A percentile compares a stretch with the other conserved stretches of the same genome.
Evolutionary conservation across 1,140 invertebrate genomes (phyloP).

Genomic region (Drosophila malerkotliana): DNA sequence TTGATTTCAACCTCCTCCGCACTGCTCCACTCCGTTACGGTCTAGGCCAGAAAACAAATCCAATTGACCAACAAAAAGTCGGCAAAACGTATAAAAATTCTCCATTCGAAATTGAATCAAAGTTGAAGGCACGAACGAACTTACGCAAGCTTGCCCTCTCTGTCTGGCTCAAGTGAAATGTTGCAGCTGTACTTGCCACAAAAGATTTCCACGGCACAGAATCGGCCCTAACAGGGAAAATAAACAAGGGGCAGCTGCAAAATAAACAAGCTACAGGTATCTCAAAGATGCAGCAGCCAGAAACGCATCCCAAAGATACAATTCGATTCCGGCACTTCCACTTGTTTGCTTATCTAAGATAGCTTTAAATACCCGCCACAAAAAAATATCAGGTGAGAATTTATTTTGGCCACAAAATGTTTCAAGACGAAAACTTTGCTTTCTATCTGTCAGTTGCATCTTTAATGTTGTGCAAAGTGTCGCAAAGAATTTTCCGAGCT

Average conservation of each 20-base stretch:
- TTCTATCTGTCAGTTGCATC: constrained; percentile 65
- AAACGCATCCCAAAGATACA: constrained; percentile 63
- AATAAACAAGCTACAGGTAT: constrained; percentile 55
- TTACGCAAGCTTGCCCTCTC: constrained; percentile 30
- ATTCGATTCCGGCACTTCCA: constrained; percentile 51
- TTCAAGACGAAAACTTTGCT: constrained; percentile 48
- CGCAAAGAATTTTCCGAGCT: constrained; percentile 54
- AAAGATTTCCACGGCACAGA: constrained; percentile 24
- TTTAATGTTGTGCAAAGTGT: constrained; percentile 68
- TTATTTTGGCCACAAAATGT: constrained; percentile 36
- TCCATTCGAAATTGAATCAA: constrained; percentile 40
- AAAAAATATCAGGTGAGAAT: constrained; percentile 74
- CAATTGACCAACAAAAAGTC: constrained; percentile 45
- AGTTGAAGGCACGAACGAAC: constrained; percentile 22
- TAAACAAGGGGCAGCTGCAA: constrained; percentile 51
- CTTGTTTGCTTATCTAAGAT: constrained; percentile 52
- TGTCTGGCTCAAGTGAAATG: constrained; percentile 25
- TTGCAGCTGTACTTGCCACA: constrained; percentile 46
- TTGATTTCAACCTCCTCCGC: constrained; percentile 47
- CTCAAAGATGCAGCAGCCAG: constrained; percentile 35
- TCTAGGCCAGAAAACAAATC: constrained; percentile 24
- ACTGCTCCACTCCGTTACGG: background rate
- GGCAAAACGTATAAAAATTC: constrained; percentile 34
- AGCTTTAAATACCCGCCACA: constrained; percentile 70
- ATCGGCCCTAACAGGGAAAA: constrained; percentile 50